A percentile compares a stretch with the other conserved stretches of the same genome.
Conservation (phyloP, 1,140 invertebrate species). For the Brachionus rotundiformis region DNA sequence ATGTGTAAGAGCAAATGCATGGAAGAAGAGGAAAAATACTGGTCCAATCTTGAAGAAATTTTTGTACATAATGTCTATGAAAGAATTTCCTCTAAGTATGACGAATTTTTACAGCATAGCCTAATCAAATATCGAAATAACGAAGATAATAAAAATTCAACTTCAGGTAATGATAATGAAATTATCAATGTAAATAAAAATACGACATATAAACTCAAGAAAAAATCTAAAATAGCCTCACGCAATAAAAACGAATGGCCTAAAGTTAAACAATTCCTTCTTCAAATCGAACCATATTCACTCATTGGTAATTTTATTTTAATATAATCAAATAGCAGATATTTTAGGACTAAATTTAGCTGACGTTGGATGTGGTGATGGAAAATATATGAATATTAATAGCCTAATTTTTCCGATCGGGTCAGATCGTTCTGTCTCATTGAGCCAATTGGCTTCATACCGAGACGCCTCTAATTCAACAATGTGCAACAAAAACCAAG, state of each 20-base stretch:
- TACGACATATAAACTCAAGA: slow-evolving; percentile 35
- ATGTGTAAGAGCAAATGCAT: neutral
- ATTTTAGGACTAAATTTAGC: too few relatives aligned
- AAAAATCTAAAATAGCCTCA: neutral
- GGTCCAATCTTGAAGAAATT: slow-evolving; percentile 74
- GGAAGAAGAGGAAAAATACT: slow-evolving; percentile 44
- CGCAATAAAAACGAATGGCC: slow-evolving; percentile 75
- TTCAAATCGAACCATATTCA: slow-evolving; percentile 83
- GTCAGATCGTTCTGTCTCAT: slow-evolving; percentile 78
- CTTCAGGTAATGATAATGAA: neutral
- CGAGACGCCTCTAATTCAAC: slow-evolving; percentile 66
- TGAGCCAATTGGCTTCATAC: slow-evolving; percentile 75
- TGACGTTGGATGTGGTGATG: slow-evolving; percentile 81
- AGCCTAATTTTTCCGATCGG: slow-evolving; percentile 81
- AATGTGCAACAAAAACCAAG: slow-evolving; percentile 18
- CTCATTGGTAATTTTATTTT: slow-evolving; percentile 91
- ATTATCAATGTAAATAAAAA: neutral
- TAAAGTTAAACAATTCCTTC: slow-evolving; percentile 79
- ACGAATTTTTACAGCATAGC: slow-evolving; percentile 52
- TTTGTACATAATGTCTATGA: slow-evolving; percentile 92
- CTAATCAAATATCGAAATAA: neutral
- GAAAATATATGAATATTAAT: slow-evolving; percentile 85
- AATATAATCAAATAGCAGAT: too few relatives aligned
- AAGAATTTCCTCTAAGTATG: slow-evolving; percentile 70
- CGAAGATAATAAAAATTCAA: neutral